Base-by-base conservation (phyloP, 2,888 invertebrate species). In the Tuberolachnus salignus region DNA sequence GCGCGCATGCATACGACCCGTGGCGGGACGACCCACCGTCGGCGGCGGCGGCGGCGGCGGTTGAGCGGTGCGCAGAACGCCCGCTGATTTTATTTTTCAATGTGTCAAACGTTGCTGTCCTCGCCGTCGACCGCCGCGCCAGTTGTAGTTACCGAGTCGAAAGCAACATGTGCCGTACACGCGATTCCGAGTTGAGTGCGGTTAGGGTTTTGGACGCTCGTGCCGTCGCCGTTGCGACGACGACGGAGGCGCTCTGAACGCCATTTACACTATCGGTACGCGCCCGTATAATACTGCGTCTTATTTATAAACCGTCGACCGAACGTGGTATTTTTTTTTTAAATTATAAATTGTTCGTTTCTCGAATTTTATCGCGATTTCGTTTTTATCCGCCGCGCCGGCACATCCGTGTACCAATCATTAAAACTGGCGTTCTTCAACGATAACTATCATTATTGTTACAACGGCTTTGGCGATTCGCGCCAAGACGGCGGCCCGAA, bases 121-220 rank as follows among this genome's bases (percentile, higher is more conserved):
- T 66, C 55, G 75, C 46, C 21, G 11, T 34, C 53, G 63, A 55
- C 23, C 23, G 78, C 42, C 69, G 49, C 23, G 78, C 42, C 69
- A 59, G 78, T 69, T 21, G 67, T 59, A 59, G 49, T 78, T 42
- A 34, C n/a, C 69, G 69, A 46, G 64, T 64, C 63, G 63, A 21
- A 53, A 74, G 67, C 78, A 61, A 78, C 78, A 78, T 78, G 78
- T 78, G 69, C 67, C 69, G 78, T 78, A 51, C 53, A 75, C 75
- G 66, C 66, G 46, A n/a, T 26, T 19, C 34, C 67, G 21, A 61
- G 78, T 78, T 78, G 78, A 78, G 78, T 78, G 78, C 78, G 78
- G 78, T 78, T 78, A 78, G 78, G 78, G 78, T 78, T 75, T 57
- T 67, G 46, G 66, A 46, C 23, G 63, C 10, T 63, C 23, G 10